A percentile compares a stretch with the other conserved stretches of the same genome.
Evolutionary conservation across 2,888 invertebrate species (phyloP).

Genomic region (Limnephilus lunatus): DNA sequence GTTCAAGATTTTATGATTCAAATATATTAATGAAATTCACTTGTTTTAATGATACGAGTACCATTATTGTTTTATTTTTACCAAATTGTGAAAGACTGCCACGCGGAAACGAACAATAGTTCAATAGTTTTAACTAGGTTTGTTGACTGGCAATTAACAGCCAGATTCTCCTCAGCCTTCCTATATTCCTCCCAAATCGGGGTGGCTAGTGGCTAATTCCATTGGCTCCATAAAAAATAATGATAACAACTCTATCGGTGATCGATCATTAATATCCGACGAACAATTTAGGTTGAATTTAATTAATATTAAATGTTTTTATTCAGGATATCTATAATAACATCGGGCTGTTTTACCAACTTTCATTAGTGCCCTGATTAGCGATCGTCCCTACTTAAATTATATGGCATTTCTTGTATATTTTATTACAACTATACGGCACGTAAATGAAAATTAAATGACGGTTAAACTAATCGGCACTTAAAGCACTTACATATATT

Average conservation of each 20-base stretch:
- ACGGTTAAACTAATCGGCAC: background rate
- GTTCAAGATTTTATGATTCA: background rate
- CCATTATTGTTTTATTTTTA: background rate
- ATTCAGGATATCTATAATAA: background rate
- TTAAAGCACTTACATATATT: background rate
- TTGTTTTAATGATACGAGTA: background rate
- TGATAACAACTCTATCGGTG: too few relatives aligned
- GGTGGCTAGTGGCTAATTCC: too few relatives aligned
- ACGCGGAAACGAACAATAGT: too few relatives aligned
- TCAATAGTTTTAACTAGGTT: too few relatives aligned
- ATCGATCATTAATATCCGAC: too few relatives aligned
- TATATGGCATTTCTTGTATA: background rate
- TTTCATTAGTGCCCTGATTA: background rate
- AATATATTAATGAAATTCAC: background rate
- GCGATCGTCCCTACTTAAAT: background rate
- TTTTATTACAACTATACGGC: background rate
- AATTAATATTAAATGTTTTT: too few relatives aligned
- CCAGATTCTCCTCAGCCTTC: too few relatives aligned
- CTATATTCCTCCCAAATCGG: too few relatives aligned
- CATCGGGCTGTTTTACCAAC: background rate
- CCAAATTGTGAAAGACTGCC: too few relatives aligned
- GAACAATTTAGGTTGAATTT: too few relatives aligned
- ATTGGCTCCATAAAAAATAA: too few relatives aligned
- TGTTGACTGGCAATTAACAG: too few relatives aligned
- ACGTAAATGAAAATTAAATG: background rate